Base-by-base conservation (phyloP, 2,888 invertebrate species). In the Phragmatobia fuliginosa region DNA sequence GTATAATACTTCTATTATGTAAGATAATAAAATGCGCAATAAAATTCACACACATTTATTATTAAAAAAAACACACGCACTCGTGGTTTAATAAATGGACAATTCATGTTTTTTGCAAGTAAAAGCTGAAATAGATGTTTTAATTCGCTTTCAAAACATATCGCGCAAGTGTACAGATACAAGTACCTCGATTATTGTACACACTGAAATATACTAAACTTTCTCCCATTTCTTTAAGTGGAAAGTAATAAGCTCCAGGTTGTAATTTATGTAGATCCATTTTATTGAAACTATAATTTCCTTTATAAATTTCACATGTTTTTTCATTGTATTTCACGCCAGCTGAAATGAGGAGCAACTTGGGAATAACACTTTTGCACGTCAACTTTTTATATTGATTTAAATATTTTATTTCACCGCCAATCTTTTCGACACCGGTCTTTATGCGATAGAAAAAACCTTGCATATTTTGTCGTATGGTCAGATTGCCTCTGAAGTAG, bases 321-420 rank as follows among this genome's bases (percentile, higher is more conserved):
- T 81, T 80, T 4, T 77, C 72, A 63, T 87, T 79, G 32, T 81
- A 83, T 66, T 62, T 79, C 0, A 86, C 52, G n/a, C 82, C 82
- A 1, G 78, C 32, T 3, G 83, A 59, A 8, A 67, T 52, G 1
- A 85, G 63, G 1, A 83, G 21, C 10, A 87, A 31, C 66, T 70
- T 82, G 0, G 83, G 82, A 41, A 87, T 76, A 6, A 84, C 21
- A 65, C 83, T 87, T 70, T 78, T 84, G 33, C 87, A 87, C 0
- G 79, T 73, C 68, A 87, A 73, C 33, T 80, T 83, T 65, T 83
- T 80, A 49, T 68, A 85, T 38, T 74, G 74, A 16, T 76, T 67
- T 10, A 75, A 75, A 60, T 82, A 80, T 61, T 72, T 83, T 14
- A 78, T 61, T 7, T 45, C 60, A 7, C 72, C 66, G 1, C 80